Percentiles rank a stretch among this genome's conserved stretches.
These are phyloP conservation scores for Coendou prehensilis DNA, from an alignment of 2,797 vertebrate species.

Conservation along the genomic window DNA sequence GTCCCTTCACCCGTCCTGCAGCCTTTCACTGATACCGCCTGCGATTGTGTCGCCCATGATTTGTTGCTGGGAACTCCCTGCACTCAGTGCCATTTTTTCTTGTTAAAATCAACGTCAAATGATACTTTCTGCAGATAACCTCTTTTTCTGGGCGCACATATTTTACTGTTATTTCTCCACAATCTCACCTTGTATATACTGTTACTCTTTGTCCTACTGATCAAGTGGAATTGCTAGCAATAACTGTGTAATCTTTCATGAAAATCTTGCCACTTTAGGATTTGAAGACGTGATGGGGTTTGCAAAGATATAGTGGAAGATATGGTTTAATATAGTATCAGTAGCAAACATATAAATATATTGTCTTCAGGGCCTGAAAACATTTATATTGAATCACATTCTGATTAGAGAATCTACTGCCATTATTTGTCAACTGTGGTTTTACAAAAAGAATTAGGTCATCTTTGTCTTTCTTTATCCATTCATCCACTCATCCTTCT, in stretches of 20 bases:
- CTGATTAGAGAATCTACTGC: background rate
- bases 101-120: background rate
- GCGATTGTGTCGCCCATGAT: too few relatives aligned
- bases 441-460: background rate
- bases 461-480: background rate
- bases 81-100: background rate
- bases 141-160: background rate
- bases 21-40: too few relatives aligned
- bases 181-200: background rate
- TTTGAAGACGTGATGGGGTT: background rate
- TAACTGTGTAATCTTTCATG: background rate
- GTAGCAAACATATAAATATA: background rate
- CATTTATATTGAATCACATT: background rate
- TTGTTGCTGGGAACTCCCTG: background rate
- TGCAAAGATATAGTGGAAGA: background rate
- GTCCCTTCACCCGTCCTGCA: background rate
- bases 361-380: background rate
- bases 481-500: background rate
- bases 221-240: background rate
- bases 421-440: background rate
- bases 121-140: background rate
- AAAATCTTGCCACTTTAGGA: background rate
- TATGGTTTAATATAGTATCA: background rate
- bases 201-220: background rate
- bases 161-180: background rate